Conservation (phyloP, 1,140 invertebrate species). For the Drosophila punjabiensis region DNA sequence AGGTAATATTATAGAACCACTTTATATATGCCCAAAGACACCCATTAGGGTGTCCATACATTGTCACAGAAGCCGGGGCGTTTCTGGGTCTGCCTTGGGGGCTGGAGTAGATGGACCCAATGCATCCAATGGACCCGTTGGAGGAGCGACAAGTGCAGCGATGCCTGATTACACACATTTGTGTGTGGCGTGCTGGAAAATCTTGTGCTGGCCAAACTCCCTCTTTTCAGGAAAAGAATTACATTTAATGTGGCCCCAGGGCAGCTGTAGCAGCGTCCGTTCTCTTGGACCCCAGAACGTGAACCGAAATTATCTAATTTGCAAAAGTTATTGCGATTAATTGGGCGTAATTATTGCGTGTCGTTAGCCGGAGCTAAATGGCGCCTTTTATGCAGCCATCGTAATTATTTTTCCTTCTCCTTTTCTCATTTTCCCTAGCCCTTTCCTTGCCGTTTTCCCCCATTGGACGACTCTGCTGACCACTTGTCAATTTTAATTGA, state of each 20-base stretch:
- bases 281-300: conserved; percentile 26
- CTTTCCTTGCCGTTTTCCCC: not conserved
- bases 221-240: conserved; percentile 49
- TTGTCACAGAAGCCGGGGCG: conserved; percentile 43
- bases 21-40: conserved; percentile 13
- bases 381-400: conserved; percentile 81
- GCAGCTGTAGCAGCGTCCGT: conserved; percentile 9
- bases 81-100: conserved; percentile 36
- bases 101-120: not conserved
- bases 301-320: conserved; percentile 82
- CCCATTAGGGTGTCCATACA: conserved; percentile 29
- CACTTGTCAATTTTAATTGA: conserved; percentile 84
- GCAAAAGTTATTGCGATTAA: conserved; percentile 83
- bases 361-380: conserved; percentile 71
- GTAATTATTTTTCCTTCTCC: conserved; percentile 71
- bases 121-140: not conserved
- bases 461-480: conserved; percentile 18
- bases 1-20: not conserved
- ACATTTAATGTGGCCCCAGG: conserved; percentile 52
- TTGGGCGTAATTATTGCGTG: conserved; percentile 83
- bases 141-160: conserved; percentile 44
- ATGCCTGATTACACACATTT: conserved; percentile 68
- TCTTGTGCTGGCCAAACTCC: conserved; percentile 30
- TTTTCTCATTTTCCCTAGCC: not conserved
- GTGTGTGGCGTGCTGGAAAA: conserved; percentile 44